Evolutionary conservation across 2,888 invertebrate species (phyloP), one percentile per base, ranked within the genome.

Genomic region (Eupithecia subfuscata): DNA sequence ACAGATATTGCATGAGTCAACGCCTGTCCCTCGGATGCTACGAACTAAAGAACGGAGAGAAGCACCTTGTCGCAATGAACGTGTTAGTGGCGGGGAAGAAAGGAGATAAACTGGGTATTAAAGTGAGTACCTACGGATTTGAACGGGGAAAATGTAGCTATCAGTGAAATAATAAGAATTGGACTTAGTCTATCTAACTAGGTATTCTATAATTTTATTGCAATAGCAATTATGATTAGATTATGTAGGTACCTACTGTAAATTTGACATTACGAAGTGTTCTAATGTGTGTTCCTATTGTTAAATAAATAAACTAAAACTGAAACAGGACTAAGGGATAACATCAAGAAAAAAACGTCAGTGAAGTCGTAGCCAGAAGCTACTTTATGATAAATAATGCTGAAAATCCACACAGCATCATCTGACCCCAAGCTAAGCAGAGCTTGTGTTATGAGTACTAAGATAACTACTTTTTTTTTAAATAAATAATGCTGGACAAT

Each of bases 11-110:
- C 40, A 9, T 67, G n/a, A 37, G 34, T 34, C 40, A 67, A 67
- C 65, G 40, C 4, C n/a, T 67, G 6, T 67, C 65, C 9, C n/a
- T 69, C 12, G 69, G 69, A 30, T 70, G 70, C 37, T 69, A 69
- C 30, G 48, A 45, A 16, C 18, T 67, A 34, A 67, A 22, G 37
- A 40, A n/a, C 34, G 40, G 37, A 18, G 40, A n/a, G 40, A 67
- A 40, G 12, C 37, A 40, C 40, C 65, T 67, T 4, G n/a, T 67
- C 14, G 65, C 65, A n/a, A 7, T 67, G 65, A 67, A 67, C 40
- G 14, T 67, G 22, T 67, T 67, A 67, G 37, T 40, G 5, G 37
- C 9, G n/a, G 65, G 37, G n/a, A 67, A 67, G 37, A 67, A 67
- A 5, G 65, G 65, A 40, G 65, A 67, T 6, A 67, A 40, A 37